Evolutionary conservation across 2,888 invertebrate genomes (phyloP), one percentile per base, ranked within the genome.

Genomic region (Lampropteryx suffumata): DNA sequence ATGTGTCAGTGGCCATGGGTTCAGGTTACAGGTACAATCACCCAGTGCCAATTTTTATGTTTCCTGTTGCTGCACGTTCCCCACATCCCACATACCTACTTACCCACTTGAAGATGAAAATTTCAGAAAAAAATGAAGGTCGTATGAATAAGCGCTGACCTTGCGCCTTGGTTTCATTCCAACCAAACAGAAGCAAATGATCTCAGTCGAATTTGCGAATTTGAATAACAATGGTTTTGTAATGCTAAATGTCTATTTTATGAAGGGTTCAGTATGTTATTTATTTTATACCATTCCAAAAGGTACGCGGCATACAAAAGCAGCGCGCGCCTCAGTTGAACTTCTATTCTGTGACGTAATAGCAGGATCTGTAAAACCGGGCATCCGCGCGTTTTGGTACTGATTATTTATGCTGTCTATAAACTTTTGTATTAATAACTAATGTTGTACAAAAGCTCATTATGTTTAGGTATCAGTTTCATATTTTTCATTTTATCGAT

Each of bases 101-200:
- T 33, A 17, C n/a, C 32, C 39, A 32, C 39, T 53, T 49, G 29
- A 55, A 53, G 49, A 54, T 45, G 36, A n/a, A n/a, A n/a, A 59
- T 69, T 70, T 74, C 74, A 69, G 67, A 69, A 70, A 76, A 79
- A 69, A 35, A 77, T 71, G 72, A 82, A 84, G 82, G 83, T 82
- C 77, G 64, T 61, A 69, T 64, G 67, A 70, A 73, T 67, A 73
- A 73, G 69, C 73, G 69, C 63, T 76, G 69, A 69, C 84, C 82
- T 84, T 83, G 83, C 69, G 69, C 84, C 82, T 84, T 83, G 83
- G 71, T 72, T 76, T 76, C 72, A 73, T 76, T 77, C 70, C 70
- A 73, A 76, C 77, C 71, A 73, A 67, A 77, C 81, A n/a, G n/a
- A n/a, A n/a, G n/a, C n/a, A n/a, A n/a, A 80, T 78, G 79, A 83